Conservation (phyloP, 2,797 vertebrate genomes). For the Cyprinodon diabolis region DNA sequence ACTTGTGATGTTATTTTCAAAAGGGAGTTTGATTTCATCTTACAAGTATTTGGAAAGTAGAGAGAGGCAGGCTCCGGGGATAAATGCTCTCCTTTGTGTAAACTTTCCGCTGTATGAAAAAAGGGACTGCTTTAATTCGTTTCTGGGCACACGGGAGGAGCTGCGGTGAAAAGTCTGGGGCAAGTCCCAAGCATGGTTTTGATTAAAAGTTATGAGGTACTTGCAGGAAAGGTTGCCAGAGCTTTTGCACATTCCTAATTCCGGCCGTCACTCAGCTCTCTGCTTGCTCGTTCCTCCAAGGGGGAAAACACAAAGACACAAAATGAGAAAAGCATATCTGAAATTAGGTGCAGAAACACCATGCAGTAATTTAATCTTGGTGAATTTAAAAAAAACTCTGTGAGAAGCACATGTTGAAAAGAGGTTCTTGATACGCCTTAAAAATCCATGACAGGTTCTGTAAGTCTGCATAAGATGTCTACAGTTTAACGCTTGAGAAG, state of each 20-base stretch:
- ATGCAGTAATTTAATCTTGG: slow-evolving; percentile 18
- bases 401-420: background rate
- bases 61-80: slow-evolving; percentile 43
- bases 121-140: slow-evolving; percentile 43
- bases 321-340: slow-evolving; percentile 57
- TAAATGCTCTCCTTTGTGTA: slow-evolving; percentile 58
- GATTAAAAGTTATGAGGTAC: slow-evolving; percentile 68
- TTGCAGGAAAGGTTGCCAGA: slow-evolving; percentile 41
- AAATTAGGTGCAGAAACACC: slow-evolving; percentile 10
- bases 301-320: slow-evolving; percentile 1
- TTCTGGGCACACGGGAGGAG: slow-evolving; percentile 36
- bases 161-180: slow-evolving; percentile 40
- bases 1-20: slow-evolving; percentile 48
- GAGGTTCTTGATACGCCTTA: background rate
- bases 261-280: slow-evolving; percentile 52
- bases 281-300: slow-evolving; percentile 26
- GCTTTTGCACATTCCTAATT: slow-evolving; percentile 53
- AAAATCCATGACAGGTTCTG: background rate
- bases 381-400: slow-evolving; percentile 16
- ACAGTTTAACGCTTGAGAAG: background rate
- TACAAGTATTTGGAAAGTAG: slow-evolving; percentile 67
- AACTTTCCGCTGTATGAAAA: slow-evolving; percentile 55
- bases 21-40: slow-evolving; percentile 71
- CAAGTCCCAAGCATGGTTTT: slow-evolving; percentile 61
- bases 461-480: background rate